Evolutionary conservation across 2,113 vertebrate genomes (phyloP).

Genomic region (Acinonyx jubatus): DNA sequence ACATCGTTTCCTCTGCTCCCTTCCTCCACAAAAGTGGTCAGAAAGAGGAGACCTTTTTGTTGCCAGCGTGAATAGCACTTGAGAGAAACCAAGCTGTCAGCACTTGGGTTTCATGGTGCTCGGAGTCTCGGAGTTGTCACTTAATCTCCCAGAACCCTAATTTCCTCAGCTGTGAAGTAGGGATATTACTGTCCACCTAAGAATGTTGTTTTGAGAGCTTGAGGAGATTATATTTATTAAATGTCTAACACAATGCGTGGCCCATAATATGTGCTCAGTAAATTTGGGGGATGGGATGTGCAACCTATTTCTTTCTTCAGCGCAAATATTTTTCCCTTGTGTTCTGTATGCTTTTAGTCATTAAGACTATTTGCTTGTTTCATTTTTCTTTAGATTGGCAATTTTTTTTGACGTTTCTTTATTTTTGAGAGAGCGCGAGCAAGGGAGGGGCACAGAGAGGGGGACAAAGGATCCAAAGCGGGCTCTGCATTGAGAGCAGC

Average conservation of each 20-base stretch:
- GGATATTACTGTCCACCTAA: background rate
- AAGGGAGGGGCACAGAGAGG: too few species aligned
- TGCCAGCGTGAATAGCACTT: conserved; percentile 86
- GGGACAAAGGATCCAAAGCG: too few species aligned
- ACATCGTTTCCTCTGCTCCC: conserved; percentile 21
- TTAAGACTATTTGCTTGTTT: background rate
- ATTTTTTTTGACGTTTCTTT: background rate
- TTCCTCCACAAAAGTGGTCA: conserved; percentile 68
- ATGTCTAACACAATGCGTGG: background rate
- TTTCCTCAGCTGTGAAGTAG: conserved; percentile 8
- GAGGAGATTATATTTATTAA: background rate
- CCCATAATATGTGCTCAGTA: background rate
- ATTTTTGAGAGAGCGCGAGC: too few species aligned
- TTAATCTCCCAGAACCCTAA: background rate
- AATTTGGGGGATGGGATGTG: background rate
- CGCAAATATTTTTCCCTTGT: background rate
- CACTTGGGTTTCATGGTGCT: conserved; percentile 84
- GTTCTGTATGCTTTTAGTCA: background rate
- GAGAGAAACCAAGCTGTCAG: conserved; percentile 82
- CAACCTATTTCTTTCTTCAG: background rate
- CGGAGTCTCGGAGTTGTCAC: conserved; percentile 20
- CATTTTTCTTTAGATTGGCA: background rate
- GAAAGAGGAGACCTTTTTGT: conserved; percentile 79
- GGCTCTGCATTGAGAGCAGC: too few species aligned
- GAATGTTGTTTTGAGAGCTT: conserved; percentile 17